phyloP scores from a whole-genome alignment of 2,113 vertebrate genomes.

The Ophthalmolycus amberensis region DNA sequence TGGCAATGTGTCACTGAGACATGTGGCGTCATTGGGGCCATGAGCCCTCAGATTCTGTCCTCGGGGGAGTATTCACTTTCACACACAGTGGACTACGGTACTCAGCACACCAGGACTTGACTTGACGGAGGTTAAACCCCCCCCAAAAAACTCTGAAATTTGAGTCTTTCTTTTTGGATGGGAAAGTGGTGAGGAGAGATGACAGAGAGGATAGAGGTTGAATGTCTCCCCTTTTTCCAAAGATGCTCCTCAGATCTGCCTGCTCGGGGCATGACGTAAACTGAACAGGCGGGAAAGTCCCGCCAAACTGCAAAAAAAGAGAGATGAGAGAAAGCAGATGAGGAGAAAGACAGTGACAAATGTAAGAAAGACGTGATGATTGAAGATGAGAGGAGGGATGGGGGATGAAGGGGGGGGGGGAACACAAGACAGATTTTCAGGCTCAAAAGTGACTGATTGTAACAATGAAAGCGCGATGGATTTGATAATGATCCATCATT shows the following conservation, averaged over 20 bases:
- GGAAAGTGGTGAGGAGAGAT: slow-evolving; percentile 24
- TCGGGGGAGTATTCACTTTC: slow-evolving; percentile 61
- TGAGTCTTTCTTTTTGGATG: slow-evolving; percentile 29
- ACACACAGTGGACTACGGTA: slow-evolving; percentile 30
- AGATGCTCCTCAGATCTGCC: slow-evolving; percentile 57
- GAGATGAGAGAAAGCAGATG: slow-evolving; percentile 17
- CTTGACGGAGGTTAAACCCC: neutral
- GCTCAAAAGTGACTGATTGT: slow-evolving; percentile 41
- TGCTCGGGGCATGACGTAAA: slow-evolving; percentile 9
- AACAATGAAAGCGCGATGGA: slow-evolving; percentile 35
- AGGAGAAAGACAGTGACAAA: slow-evolving; percentile 39
- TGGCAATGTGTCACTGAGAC: neutral
- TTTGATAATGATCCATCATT: slow-evolving; percentile 51
- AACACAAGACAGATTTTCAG: slow-evolving; percentile 36
- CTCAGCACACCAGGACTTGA: slow-evolving; percentile 8
- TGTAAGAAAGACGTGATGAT: slow-evolving; percentile 36
- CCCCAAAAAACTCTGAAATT: neutral
- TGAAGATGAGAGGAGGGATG: slow-evolving; percentile 12
- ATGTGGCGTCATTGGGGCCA: slow-evolving; percentile 32
- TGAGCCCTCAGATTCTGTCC: slow-evolving; percentile 27
- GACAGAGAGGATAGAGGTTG: slow-evolving; percentile 39
- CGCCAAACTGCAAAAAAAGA: slow-evolving; percentile 23
- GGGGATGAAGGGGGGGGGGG: neutral
- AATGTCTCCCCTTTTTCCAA: slow-evolving; percentile 13
- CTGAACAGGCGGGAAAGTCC: slow-evolving; percentile 21